Evolutionary conservation across 2,888 invertebrate genomes (phyloP), one percentile per base, ranked within the genome.

Genomic region (Plemyria rubiginata): DNA sequence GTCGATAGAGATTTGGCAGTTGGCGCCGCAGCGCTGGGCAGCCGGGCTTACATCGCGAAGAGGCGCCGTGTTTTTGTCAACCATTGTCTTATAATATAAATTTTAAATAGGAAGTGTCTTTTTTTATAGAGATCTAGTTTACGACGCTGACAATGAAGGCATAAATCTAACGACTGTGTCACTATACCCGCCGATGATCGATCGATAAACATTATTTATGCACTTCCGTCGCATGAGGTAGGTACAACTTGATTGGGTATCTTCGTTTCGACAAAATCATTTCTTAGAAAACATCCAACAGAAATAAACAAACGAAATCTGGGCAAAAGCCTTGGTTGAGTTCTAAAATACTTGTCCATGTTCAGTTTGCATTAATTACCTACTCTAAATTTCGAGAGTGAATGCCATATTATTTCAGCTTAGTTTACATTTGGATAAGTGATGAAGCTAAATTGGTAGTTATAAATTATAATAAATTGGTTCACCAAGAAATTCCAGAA

Each of bases 111-210:
- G 91, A 91, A 92, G 91, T 91, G 90, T 89, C 87, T 86, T 90
- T 92, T 92, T 92, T 92, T 92, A 91, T 91, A 87, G 88, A 89
- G 91, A 92, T 92, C 92, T 92, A 92, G 92, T 92, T 92, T 92
- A 92, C 88, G 89, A 87, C 86, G 80, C 87, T 90, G 90, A 89
- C 92, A 88, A 90, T 92, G 90, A 90, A 87, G 90, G 90, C 85
- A 91, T 92, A 92, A 92, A 92, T 92, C 91, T 92, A 90, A 87
- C 85, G 81, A 84, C 85, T 81, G 84, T 86, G 86, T 88, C 88
- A 86, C 85, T 82, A 82, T 84, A 79, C 80, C 82, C 81, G 71
- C 81, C 84, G 91, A 92, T 92, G 92, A 92, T 91, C 90, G 88
- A 91, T 92, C 86, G 92, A 92, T 92, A 92, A 92, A 90, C 87